Evolutionary conservation across 2,888 invertebrate species (phyloP).

Genomic region (Dilophus febrilis): DNA sequence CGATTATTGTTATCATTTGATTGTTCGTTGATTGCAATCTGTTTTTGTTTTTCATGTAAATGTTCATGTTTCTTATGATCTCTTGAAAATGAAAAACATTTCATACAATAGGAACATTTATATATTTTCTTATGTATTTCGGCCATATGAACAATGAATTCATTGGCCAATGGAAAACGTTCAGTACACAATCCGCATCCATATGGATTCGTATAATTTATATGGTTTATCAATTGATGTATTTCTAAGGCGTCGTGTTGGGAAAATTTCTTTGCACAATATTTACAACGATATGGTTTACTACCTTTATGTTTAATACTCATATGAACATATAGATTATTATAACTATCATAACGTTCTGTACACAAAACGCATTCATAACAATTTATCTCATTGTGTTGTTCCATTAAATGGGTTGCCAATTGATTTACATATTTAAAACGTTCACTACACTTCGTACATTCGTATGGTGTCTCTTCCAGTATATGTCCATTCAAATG

Average conservation of each 20-base stretch:
- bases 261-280: conserved; percentile 1
- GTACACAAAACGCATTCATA: too few relatives aligned
- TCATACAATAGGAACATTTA: background rate
- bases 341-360: too few relatives aligned
- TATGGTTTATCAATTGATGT: background rate
- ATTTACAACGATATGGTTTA: conserved; percentile 1
- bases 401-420: too few relatives aligned
- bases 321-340: background rate
- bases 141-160: background rate
- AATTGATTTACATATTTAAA: too few relatives aligned
- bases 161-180: background rate
- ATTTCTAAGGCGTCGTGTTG: background rate
- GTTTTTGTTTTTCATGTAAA: background rate
- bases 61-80: background rate
- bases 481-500: too few relatives aligned
- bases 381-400: too few relatives aligned
- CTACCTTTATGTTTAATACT: background rate
- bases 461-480: too few relatives aligned
- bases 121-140: background rate
- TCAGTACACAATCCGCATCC: background rate
- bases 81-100: background rate
- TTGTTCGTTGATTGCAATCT: too few relatives aligned
- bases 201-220: background rate
- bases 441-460: too few relatives aligned
- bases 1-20: too few relatives aligned